Base-by-base conservation (phyloP, 2,888 invertebrate genomes). In the Myathropa florea region DNA sequence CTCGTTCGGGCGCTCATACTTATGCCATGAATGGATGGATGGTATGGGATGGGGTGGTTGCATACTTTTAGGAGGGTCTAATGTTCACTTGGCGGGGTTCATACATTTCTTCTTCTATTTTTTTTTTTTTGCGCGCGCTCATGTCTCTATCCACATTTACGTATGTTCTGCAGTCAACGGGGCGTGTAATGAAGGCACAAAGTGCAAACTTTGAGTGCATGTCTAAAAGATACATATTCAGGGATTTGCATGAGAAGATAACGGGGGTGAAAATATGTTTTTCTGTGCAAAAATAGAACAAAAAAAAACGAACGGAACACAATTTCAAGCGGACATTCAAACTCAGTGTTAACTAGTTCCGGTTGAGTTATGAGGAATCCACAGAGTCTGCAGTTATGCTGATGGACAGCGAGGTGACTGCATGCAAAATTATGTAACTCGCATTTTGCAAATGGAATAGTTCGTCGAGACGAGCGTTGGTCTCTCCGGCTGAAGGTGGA, bases 201-300 rank as follows among this genome's bases (percentile, higher is more conserved):
- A 77, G 72, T 85, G 59, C 65, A 81, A 77, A 68, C 71, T 81
- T 85, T 72, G 81, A 85, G 81, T 76, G 72, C 72, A 81, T 55
- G 80, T 81, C 80, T 72, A 84, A 84, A 76, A 65, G 79, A 84
- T 75, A 63, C 78, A 78, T 26, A 73, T 63, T 67, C 33, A 55
- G 12, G 53, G 65, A 75, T 53, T 67, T 59, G 39, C 75, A 84
- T 12, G 24, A 57, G 30, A 65, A 28, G 53, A 23, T 1, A 6
- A 2, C 18, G 9, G 21, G 7, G 21, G 23, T 1, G n/a, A 10
- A 3, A 24, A 57, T 6, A 26, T 57, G 12, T 12, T 57, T 24
- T 24, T 23, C n/a, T 24, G 57, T 57, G 24, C 46, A 36, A 53
- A 2, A 36, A 23, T 1, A 57, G 23, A 39, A 28, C 1, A 28